phyloP scores from a whole-genome alignment of 2,888 invertebrate genomes.

The Gryllus longicercus region DNA sequence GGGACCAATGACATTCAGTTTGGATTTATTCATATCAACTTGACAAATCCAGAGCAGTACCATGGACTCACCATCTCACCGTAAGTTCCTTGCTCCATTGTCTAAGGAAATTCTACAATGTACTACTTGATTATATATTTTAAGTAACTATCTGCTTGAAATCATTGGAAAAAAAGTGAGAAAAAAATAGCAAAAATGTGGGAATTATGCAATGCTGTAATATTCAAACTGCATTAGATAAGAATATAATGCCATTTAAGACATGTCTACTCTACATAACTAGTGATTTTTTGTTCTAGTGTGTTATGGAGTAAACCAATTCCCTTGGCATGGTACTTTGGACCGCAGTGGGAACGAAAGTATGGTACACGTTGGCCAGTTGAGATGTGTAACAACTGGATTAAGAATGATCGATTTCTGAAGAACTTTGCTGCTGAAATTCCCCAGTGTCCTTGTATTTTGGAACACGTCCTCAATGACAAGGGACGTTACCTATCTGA shows the following conservation, averaged over 20 bases:
- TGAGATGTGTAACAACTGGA: conserved; percentile 85
- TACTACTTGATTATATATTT: too few relatives aligned
- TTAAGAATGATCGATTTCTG: conserved; percentile 72
- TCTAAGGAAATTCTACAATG: too few relatives aligned
- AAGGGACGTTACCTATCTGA: conserved; percentile 91
- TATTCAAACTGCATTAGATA: too few relatives aligned
- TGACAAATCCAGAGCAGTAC: conserved; percentile 70
- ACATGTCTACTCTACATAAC: not conserved
- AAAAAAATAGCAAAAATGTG: too few relatives aligned
- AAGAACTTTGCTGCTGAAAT: conserved; percentile 84
- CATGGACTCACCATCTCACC: conserved; percentile 65
- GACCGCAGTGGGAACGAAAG: conserved; percentile 78
- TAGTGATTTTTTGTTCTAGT: conserved; percentile 42
- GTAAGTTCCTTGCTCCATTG: conserved; percentile 54
- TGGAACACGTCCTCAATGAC: conserved; percentile 86
- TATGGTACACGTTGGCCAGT: conserved; percentile 81
- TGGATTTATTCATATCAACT: conserved; percentile 82
- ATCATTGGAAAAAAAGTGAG: too few relatives aligned
- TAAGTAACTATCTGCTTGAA: too few relatives aligned
- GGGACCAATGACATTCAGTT: conserved; percentile 73
- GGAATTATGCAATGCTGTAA: too few relatives aligned
- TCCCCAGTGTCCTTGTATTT: conserved; percentile 82
- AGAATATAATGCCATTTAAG: too few relatives aligned
- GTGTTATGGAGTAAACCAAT: conserved; percentile 88
- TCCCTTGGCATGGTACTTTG: conserved; percentile 90